Evolutionary conservation across 2,888 invertebrate genomes (phyloP).

Genomic region (Ennomos fuscantarius): DNA sequence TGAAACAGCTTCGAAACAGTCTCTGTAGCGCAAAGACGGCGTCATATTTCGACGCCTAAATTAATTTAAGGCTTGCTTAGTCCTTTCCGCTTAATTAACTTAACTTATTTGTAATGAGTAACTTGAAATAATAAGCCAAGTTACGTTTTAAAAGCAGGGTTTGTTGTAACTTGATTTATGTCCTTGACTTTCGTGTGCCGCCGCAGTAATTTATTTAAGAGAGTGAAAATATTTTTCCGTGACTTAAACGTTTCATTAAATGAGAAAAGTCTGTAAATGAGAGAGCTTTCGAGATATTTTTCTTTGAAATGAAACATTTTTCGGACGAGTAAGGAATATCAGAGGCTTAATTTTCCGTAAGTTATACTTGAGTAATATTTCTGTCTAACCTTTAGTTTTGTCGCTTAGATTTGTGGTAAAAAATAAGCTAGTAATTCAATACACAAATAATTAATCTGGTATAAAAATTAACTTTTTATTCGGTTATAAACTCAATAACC

Average conservation of each 20-base stretch:
- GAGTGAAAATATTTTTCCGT: constrained; percentile 34
- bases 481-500: constrained; percentile 4
- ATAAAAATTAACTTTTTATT: no score
- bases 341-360: not conserved
- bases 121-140: constrained; percentile 25
- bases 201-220: constrained; percentile 33
- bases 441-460: no score
- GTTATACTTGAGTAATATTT: not conserved
- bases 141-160: constrained; percentile 38
- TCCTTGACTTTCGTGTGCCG: constrained; percentile 34
- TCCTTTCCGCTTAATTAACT: constrained; percentile 18
- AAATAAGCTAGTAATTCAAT: no score
- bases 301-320: constrained; percentile 18
- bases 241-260: constrained; percentile 34
- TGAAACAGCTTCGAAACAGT: not conserved
- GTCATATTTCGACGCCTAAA: constrained; percentile 18
- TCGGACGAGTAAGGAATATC: constrained; percentile 1
- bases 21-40: constrained; percentile 4
- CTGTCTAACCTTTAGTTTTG: not conserved
- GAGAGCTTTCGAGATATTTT: constrained; percentile 21
- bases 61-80: constrained; percentile 17
- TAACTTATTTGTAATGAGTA: constrained; percentile 25
- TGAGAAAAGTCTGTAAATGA: constrained; percentile 27
- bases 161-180: constrained; percentile 47
- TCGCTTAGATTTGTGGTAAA: not conserved